Percentiles rank a stretch among this genome's conserved stretches.
Evolutionary conservation across 1,140 invertebrate species (phyloP).

Genomic region (Aricia agestis): DNA sequence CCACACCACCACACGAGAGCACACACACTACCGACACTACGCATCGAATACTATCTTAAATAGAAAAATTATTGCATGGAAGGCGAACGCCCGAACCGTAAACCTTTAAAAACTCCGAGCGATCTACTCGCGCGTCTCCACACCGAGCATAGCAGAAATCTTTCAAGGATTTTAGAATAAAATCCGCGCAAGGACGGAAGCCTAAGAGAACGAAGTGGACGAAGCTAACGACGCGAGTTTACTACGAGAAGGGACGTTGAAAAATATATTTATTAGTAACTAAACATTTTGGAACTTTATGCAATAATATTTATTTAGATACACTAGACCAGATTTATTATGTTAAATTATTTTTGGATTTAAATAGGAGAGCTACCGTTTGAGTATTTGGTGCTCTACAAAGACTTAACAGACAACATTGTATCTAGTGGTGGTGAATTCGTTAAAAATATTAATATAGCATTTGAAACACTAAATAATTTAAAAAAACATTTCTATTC

Average conservation of each 20-base stretch:
- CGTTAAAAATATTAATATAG: no score
- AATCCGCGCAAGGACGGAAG: conserved; percentile 25
- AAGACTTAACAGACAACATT: no score
- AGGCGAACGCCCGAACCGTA: conserved; percentile 23
- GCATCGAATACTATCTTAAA: conserved; percentile 38
- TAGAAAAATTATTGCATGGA: conserved; percentile 51
- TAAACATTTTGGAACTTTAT: no score
- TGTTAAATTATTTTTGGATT: no score
- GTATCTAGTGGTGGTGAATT: no score
- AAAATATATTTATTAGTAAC: no score
- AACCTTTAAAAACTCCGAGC: conserved; percentile 27
- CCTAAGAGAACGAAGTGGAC: conserved; percentile 20
- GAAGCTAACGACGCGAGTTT: conserved; percentile 21
- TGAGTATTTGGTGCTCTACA: no score
- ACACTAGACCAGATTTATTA: no score
- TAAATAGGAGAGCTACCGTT: no score
- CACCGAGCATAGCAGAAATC: background rate
- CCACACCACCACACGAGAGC: conserved; percentile 6
- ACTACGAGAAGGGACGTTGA: background rate
- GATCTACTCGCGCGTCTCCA: conserved; percentile 29
- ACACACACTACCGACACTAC: conserved; percentile 35
- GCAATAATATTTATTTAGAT: no score
- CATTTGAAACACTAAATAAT: background rate
- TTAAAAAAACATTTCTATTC: background rate
- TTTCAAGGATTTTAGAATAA: conserved; percentile 12